Conservation (phyloP, 2,113 vertebrate genomes). For the Nanorana parkeri region DNA sequence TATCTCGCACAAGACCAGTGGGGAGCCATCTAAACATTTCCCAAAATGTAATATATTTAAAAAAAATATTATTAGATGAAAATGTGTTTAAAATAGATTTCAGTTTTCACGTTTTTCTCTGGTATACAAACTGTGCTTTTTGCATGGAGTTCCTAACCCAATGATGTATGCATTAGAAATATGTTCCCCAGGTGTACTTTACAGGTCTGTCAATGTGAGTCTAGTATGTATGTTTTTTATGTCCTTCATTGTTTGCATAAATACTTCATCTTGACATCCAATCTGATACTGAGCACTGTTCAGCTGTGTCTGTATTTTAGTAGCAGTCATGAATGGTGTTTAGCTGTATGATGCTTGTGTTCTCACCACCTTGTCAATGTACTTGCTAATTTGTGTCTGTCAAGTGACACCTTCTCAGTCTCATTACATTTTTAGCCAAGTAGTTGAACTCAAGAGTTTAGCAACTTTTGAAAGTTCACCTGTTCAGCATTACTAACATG, state of each 20-base stretch:
- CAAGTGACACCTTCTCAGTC: slow-evolving; percentile 27
- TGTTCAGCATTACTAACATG: not conserved
- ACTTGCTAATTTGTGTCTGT: slow-evolving; percentile 30
- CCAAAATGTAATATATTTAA: too few species aligned
- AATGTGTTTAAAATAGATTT: too few species aligned
- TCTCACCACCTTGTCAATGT: slow-evolving; percentile 36
- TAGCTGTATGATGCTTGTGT: not conserved
- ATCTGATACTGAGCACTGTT: not conserved
- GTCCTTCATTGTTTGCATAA: not conserved
- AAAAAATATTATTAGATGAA: too few species aligned
- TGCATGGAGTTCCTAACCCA: too few species aligned
- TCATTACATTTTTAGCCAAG: not conserved
- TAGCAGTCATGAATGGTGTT: not conserved
- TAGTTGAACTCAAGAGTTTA: not conserved
- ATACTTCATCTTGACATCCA: slow-evolving; percentile 6
- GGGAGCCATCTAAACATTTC: too few species aligned
- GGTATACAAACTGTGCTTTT: too few species aligned
- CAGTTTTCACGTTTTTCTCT: too few species aligned
- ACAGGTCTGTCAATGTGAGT: slow-evolving; percentile 7
- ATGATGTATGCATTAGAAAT: not conserved
- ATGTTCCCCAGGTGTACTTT: not conserved
- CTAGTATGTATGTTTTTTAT: not conserved
- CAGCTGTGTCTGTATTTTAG: slow-evolving; percentile 8
- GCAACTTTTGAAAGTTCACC: slow-evolving; percentile 13
- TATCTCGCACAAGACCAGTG: too few species aligned